A percentile compares a stretch with the other conserved stretches of the same genome.
Evolutionary conservation across 1,140 invertebrate species (phyloP).

Genomic region (Drosophila athabasca): DNA sequence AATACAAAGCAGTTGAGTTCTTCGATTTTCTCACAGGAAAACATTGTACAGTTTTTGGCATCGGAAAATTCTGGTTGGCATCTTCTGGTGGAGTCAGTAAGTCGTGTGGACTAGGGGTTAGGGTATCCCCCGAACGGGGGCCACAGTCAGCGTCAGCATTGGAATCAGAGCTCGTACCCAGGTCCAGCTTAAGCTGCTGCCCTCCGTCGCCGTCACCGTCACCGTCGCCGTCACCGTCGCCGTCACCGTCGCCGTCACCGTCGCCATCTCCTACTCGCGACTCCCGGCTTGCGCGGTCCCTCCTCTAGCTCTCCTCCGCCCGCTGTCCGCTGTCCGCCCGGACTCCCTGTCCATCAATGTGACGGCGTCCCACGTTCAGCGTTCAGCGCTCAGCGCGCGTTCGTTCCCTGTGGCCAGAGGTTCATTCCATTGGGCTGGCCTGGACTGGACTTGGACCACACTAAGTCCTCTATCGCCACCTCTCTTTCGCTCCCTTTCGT

Average conservation of each 20-base stretch:
- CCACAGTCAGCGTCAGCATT: slow-evolving; percentile 2
- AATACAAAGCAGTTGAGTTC: no score
- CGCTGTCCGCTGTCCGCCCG: slow-evolving; percentile 14
- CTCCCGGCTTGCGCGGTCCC: neutral
- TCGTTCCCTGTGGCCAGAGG: slow-evolving; percentile 26
- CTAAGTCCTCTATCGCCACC: slow-evolving; percentile 48
- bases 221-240: no score
- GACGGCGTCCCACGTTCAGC: slow-evolving; percentile 73
- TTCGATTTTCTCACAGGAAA: no score
- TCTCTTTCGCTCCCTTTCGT: slow-evolving; percentile 4
- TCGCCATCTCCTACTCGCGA: neutral
- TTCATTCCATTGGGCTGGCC: slow-evolving; percentile 31
- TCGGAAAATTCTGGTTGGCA: no score
- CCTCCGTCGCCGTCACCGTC: slow-evolving; percentile 2
- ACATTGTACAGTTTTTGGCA: no score
- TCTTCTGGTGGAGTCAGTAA: no score
- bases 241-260: slow-evolving; percentile 1
- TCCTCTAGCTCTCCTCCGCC: neutral
- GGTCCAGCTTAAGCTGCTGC: slow-evolving; percentile 54
- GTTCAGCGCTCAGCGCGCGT: slow-evolving; percentile 28
- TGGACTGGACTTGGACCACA: slow-evolving; percentile 36
- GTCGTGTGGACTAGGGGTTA: neutral
- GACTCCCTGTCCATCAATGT: slow-evolving; percentile 65
- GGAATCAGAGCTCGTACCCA: slow-evolving; percentile 1
- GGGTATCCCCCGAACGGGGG: slow-evolving; percentile 30